Evolutionary conservation across 2,113 vertebrate genomes (phyloP), one percentile per base, ranked within the genome.

Genomic region (Lampris incognitus): DNA sequence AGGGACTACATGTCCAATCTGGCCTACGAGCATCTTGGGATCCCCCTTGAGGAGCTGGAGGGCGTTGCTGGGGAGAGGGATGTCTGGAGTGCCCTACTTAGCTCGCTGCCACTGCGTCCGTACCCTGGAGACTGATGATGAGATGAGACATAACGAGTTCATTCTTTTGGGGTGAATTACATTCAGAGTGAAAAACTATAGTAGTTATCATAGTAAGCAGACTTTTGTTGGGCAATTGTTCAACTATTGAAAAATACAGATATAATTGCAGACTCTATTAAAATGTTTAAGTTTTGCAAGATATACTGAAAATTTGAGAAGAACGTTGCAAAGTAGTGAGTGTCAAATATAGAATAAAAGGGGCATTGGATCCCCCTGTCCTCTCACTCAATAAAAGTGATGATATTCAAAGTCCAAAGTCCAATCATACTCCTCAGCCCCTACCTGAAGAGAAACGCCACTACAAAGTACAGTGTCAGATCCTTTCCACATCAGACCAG

Each of bases 401-500:
- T 51, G 50, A 51, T 51, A 69, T 48, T 68, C 3, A 10, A 24
- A 9, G 38, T 73, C 69, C 76, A 9, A 69, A 62, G 42, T 70
- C 75, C 79, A 74, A 68, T 39, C 11, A 7, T 65, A 57, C 81
- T 37, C 62, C 52, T 74, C 74, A 89, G 72, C 91, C 75, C 85
- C 72, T 76, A 82, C 93, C 87, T 87, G 89, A 94, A 95, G 94
- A 82, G 85, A 93, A 95, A 95, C 93, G 94, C 90, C 90, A 91
- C 92, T 91, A 92, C 92, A 93, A 94, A 95, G 93, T 89, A 74
- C 42, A 80, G 90, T 91, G 92, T 94, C 93, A 94, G 94, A 95
- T 91, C 84, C 91, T 92, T 78, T 92, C 81, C 91, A 91, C 76
- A 87, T 85, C 78, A 94, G 91, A 92, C 88, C 92, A 92, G 91